A percentile compares a stretch with the other conserved stretches of the same genome.
phyloP scores from a whole-genome alignment of 37 sponge, comb jelly and placozoan genomes.

The Bolinopsis microptera region DNA sequence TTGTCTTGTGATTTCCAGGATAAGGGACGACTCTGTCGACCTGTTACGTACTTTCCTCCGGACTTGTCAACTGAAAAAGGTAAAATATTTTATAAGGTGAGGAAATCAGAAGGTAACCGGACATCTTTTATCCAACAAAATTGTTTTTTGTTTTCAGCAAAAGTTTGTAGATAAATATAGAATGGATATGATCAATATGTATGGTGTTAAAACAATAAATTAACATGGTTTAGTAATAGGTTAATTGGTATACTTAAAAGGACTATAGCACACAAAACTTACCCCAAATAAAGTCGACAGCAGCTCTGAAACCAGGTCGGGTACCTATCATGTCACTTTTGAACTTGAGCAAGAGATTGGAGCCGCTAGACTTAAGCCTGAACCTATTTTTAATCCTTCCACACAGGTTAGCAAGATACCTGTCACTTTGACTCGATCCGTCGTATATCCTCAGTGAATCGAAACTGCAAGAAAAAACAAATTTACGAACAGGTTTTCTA shows the following conservation, averaged over 20 bases:
- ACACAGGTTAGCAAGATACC: neutral
- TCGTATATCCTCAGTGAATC: constrained; percentile 50
- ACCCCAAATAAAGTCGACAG: constrained; percentile 24
- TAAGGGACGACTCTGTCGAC: neutral
- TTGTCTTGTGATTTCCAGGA: neutral
- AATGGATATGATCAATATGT: no score
- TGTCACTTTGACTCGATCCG: neutral
- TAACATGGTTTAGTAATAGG: no score
- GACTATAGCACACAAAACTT: no score
- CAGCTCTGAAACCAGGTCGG: neutral
- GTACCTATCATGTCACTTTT: constrained; percentile 10
- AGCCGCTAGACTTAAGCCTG: neutral
- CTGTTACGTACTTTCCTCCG: neutral
- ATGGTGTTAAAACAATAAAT: no score
- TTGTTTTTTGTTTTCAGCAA: no score
- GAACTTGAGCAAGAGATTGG: constrained; percentile 36
- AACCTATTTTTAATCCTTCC: neutral
- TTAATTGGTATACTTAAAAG: no score
- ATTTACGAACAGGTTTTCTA: no score
- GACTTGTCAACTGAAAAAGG: neutral
- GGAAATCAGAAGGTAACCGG: no score
- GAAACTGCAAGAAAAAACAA: no score
- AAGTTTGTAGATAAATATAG: no score
- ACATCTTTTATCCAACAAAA: no score
- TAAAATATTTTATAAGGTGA: neutral